Evolutionary conservation across 2,113 vertebrate species (phyloP).

Genomic region (Cyphomyrus discorhynchus): DNA sequence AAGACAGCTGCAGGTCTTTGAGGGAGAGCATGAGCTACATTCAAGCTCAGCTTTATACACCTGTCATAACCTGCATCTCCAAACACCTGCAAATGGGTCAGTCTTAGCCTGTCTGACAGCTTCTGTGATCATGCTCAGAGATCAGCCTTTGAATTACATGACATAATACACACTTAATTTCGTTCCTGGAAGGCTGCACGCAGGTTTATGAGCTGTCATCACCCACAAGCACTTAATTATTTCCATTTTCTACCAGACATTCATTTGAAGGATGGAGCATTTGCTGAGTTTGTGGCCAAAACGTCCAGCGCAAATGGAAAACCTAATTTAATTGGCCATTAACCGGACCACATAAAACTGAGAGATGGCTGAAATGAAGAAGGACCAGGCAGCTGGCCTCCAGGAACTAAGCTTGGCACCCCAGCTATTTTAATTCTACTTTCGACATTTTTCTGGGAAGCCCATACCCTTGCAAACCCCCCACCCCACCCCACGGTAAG

Average conservation of each 20-base stretch:
- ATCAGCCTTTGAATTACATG: not conserved
- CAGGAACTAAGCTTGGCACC: not conserved
- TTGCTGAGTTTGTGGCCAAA: not conserved
- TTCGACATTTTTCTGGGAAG: not conserved
- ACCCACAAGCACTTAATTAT: not conserved
- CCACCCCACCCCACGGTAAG: not conserved
- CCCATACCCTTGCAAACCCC: not conserved
- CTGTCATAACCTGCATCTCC: not conserved
- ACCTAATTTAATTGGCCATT: not conserved
- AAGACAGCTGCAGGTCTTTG: not conserved
- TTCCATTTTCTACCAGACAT: not conserved
- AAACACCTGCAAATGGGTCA: not conserved
- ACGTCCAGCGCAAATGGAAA: not conserved
- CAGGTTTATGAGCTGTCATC: not conserved
- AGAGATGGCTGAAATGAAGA: not conserved
- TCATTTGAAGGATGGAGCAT: not conserved
- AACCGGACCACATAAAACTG: not conserved
- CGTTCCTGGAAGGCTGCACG: not conserved
- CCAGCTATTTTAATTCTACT: not conserved
- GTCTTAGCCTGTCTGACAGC: not conserved
- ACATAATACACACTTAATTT: not conserved
- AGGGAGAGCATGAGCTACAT: not conserved
- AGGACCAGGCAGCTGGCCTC: not conserved
- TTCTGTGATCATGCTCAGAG: not conserved
- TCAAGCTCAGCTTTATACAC: not conserved